Percentiles rank a stretch among this genome's conserved stretches.
These are phyloP conservation scores for Lanius ludovicianus DNA, from an alignment of 2,113 vertebrate genomes.

Conservation along the genomic window DNA sequence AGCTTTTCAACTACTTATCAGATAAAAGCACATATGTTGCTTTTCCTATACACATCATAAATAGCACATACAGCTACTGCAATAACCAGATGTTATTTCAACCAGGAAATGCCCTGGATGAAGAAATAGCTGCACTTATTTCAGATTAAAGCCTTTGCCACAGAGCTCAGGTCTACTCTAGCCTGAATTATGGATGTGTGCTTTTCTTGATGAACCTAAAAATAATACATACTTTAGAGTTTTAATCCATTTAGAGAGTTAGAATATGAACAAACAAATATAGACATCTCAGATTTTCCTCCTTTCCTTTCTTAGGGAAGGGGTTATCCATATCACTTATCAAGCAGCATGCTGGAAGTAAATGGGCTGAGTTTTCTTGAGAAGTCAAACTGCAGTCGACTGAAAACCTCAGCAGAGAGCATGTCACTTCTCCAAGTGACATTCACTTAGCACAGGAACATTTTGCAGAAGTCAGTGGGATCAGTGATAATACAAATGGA, in stretches of 20 bases:
- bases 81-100: neutral
- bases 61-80: neutral
- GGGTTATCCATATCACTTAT: neutral
- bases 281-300: neutral
- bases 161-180: neutral
- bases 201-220: constrained; percentile 30
- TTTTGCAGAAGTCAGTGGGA: neutral
- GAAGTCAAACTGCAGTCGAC: neutral
- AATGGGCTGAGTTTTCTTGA: neutral
- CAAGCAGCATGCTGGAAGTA: neutral
- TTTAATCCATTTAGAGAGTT: constrained; percentile 3
- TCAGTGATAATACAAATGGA: neutral
- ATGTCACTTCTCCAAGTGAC: neutral
- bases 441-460: neutral
- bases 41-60: neutral
- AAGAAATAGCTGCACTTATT: neutral
- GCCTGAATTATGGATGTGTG: constrained; percentile 38
- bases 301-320: neutral
- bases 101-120: neutral
- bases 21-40: neutral
- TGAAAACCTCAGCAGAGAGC: neutral
- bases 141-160: neutral
- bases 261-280: neutral
- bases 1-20: neutral
- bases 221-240: neutral